Evolutionary conservation across 2,797 vertebrate genomes (phyloP), one percentile per base, ranked within the genome.

Genomic region (Acipenser ruthenus): DNA sequence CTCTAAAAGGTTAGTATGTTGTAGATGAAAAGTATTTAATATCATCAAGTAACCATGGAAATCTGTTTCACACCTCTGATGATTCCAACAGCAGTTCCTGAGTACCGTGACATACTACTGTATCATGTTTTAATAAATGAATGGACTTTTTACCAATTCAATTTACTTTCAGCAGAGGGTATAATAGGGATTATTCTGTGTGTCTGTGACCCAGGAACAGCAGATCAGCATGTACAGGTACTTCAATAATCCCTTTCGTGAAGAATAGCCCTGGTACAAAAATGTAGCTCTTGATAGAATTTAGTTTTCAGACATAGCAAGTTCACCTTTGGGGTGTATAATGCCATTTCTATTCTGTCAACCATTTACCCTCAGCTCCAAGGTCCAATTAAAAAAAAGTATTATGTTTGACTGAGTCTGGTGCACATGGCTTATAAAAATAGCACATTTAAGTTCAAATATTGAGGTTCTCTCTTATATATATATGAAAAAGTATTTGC

Each of bases 51-150:
- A 48, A 18, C 69, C 13, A 63, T 69, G 71, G 65, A 72, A 77
- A 80, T 84, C 71, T 78, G 69, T 77, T 77, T 77, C 69, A 75
- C 79, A 82, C 74, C 79, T 79, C 75, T 67, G 23, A 74, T 67
- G 68, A 71, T 12, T 63, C 15, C 68, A 50, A 60, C 55, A 64
- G 68, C 51, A 56, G 58, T 9, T 12, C 64, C 67, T 10, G 67
- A 69, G 76, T 69, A 71, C 71, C 70, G 70, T 65, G 63, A 75
- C 75, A 75, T 55, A 64, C 65, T 66, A 64, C 65, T 66, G 71
- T 70, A 64, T 66, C 71, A 65, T 66, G 69, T 58, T 75, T 78
- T 73, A 69, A 78, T 72, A 70, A 66, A 70, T 73, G 11, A 64
- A 15, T 55, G 60, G 52, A 77, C 47, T 65, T 73, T 79, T 71